Base-by-base conservation (phyloP, 2,797 vertebrate species). In the Xenops minutus region DNA sequence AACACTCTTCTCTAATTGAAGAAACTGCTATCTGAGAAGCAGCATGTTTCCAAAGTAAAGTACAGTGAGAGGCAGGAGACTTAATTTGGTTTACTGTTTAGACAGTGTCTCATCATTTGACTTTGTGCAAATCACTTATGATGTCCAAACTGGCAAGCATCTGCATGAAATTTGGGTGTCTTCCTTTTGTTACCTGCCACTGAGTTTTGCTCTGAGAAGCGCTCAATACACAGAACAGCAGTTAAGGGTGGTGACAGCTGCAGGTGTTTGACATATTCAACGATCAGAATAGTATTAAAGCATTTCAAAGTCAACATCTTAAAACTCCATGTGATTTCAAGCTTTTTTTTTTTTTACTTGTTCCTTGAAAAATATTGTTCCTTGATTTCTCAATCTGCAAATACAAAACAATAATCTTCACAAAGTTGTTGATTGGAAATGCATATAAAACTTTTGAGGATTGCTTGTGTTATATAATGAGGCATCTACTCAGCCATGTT, bases 71-170 rank as follows among this genome's bases (percentile, higher is more conserved):
- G 39, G 62, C n/a, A 69, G 62, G 39, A 92, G 29, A 78, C 56
- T 46, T 80, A 63, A 91, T 86, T 89, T 93, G 12, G 74, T 87
- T 55, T 83, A 73, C 44, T 77, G 37, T 83, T 92, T 89, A 87
- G 56, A 59, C 37, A 74, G 71, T 74, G 41, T 62, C 8, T 93
- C 56, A 39, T 26, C 63, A 48, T 92, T 95, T 87, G 77, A 75
- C 44, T 94, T 85, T 12, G 37, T n/a, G 16, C 63, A 92, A 93
- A 91, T 89, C 44, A 82, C 78, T 88, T 56, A 67, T 72, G 32
- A 94, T 14, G 23, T 62, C 56, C 85, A 88, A 68, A 86, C 85
- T 88, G 86, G 69, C 36, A 48, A 76, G 36, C 8, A 44, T 34
- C 14, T 90, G 55, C 14, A 59, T 34, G 18, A 86, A 90, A 36